Evolutionary conservation across 1,140 invertebrate species (phyloP), one percentile per base, ranked within the genome.

Genomic region (Antheraea pernyi): DNA sequence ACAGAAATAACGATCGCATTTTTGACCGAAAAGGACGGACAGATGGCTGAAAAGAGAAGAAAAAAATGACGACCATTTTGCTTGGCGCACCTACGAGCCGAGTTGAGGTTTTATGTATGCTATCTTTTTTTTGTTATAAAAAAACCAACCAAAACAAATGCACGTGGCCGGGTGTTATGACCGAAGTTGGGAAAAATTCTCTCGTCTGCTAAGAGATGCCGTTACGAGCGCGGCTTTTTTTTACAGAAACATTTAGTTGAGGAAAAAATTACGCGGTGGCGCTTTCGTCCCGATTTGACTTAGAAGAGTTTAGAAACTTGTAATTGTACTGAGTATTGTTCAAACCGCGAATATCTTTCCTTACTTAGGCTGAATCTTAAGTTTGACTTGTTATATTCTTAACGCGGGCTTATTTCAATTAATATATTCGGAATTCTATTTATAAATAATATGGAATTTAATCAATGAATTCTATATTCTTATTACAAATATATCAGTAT

Each of bases 1-100:
- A 92, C 88, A 91, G 88, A 92, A 92, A 92, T 92, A 92, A 92
- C 90, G 90, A 92, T 92, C 90, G 90, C 88, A 90, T 92, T 92
- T 92, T 92, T 92, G 90, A 88, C 88, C 85, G 90, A 92, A 91
- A 92, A 91, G 90, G 90, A 92, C 90, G 85, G 90, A 91, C 88
- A 91, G 88, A 91, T 92, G 88, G 88, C 80, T 89, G 88, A 91
- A 92, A 92, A 92, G 88, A 91, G 88, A 91, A 91, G 88, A 90
- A 92, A 92, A 91, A 92, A 92, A 92, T 86, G 89, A 88, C 89
- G 80, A 89, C 90, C 90, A 92, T 92, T 92, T 92, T 92, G 90
- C 86, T 88, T 83, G 88, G 87, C 85, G 86, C 85, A 88, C 87
- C 86, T 88, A 85, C 85, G 86, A 79, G 77, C 36, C 81, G 83